Percentiles rank a stretch among this genome's conserved stretches.
phyloP scores from a whole-genome alignment of 2,888 invertebrate genomes.

The Drosophila prolongata region DNA sequence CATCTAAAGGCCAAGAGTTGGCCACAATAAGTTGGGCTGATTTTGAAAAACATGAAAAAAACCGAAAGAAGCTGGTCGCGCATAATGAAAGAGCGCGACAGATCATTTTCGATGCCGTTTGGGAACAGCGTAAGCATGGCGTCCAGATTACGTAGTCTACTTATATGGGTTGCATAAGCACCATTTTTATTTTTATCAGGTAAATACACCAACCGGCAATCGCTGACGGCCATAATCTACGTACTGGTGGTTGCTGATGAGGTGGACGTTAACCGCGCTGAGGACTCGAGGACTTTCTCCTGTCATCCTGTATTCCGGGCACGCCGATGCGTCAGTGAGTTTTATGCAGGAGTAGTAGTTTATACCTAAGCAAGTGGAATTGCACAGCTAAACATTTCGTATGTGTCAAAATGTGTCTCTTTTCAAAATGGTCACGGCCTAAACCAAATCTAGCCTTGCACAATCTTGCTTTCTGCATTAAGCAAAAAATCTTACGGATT shows the following conservation, averaged over 20 bases:
- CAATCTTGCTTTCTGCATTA: no score
- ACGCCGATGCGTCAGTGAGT: slow-evolving; percentile 80
- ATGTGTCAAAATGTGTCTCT: no score
- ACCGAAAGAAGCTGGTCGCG: slow-evolving; percentile 2
- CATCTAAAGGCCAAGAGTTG: not conserved
- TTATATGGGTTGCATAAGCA: not conserved
- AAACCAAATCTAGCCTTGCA: no score
- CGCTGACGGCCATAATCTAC: slow-evolving; percentile 78
- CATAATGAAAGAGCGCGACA: slow-evolving; percentile 44
- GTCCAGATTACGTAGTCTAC: no score
- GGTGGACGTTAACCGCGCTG: slow-evolving; percentile 45
- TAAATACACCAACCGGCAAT: slow-evolving; percentile 79
- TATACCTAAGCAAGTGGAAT: no score
- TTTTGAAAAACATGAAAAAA: not conserved
- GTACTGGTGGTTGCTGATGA: slow-evolving; percentile 72
- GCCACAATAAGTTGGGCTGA: no score
- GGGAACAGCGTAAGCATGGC: slow-evolving; percentile 80
- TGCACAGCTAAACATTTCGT: no score
- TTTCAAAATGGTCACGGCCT: no score
- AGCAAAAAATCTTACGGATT: no score
- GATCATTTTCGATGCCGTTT: slow-evolving; percentile 67
- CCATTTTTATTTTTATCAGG: slow-evolving; percentile 64
- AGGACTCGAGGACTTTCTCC: slow-evolving; percentile 57
- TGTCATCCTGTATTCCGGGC: slow-evolving; percentile 81
- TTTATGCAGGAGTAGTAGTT: no score